Evolutionary conservation across 1,140 invertebrate genomes (phyloP).

Genomic region (Saccostrea echinata): DNA sequence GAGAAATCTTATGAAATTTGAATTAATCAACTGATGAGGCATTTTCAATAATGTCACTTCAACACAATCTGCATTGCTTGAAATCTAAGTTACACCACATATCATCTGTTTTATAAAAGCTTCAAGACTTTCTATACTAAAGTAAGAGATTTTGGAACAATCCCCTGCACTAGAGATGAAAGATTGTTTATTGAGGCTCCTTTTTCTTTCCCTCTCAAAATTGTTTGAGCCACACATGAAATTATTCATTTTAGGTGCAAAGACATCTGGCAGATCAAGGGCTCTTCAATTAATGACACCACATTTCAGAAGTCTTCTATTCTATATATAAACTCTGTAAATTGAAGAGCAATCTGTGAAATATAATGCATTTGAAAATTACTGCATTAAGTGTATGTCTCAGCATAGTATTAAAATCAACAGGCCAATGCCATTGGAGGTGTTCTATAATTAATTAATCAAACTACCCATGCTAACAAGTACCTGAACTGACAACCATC

Average conservation of each 20-base stretch:
- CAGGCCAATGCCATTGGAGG: background rate
- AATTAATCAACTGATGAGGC: conserved; percentile 31
- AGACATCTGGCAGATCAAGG: conserved; percentile 22
- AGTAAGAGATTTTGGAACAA: conserved; percentile 19
- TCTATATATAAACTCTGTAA: background rate
- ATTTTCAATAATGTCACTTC: conserved; percentile 33
- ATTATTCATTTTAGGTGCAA: conserved; percentile 26
- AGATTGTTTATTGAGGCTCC: conserved; percentile 18
- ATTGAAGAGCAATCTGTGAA: background rate
- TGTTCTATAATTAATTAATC: background rate
- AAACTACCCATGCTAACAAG: background rate
- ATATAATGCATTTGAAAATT: background rate
- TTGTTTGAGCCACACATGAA: conserved; percentile 14
- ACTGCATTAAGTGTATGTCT: background rate
- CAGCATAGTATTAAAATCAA: background rate
- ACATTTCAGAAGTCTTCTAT: background rate
- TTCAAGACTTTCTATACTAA: background rate
- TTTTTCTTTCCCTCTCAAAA: conserved; percentile 5
- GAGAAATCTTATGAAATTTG: conserved; percentile 28
- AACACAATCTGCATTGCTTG: conserved; percentile 11
- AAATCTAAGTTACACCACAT: conserved; percentile 1
- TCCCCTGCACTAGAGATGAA: conserved; percentile 32
- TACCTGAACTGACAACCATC: background rate
- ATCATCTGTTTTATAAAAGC: background rate
- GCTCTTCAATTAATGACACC: conserved; percentile 10